Base-by-base conservation (phyloP, 2,797 vertebrate species). In the Anableps anableps region DNA sequence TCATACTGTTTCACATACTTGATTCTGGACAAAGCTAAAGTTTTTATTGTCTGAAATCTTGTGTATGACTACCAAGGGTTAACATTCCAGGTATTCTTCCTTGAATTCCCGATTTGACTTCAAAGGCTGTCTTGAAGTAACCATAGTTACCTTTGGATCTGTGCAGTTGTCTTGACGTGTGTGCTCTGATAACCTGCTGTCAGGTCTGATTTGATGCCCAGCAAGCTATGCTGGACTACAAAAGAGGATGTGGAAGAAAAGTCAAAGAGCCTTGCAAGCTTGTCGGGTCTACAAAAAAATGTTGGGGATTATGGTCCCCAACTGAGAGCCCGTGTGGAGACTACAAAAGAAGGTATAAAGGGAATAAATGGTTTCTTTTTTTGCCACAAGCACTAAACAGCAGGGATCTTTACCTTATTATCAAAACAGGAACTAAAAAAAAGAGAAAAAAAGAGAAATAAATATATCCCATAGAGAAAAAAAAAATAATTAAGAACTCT, bases 111-210 rank as follows among this genome's bases (percentile, higher is more conserved):
- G 79, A 87, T 74, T 58, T 76, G 86, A 83, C 88, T 89, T 93
- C 86, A 90, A 91, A 93, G 88, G 86, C 82, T 47, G 71, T 90
- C 83, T 88, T 86, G 0, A 21, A 43, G 96, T 96, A 93, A 86
- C 95, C 89, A 95, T 95, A 93, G 93, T 89, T 91, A 95, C 94
- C 80, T 77, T 74, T 58, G 80, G 87, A 86, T 79, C 74, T 41
- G 85, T 72, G 13, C 84, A 82, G 90, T 89, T 84, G 89, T 92
- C 83, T 85, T 82, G 78, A 79, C 58, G 78, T 78, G 86, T 78
- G 76, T 86, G 68, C 68, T 86, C 86, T 81, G 90, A 93, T 89
- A 79, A 84, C 92, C 91, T 87, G 90, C 93, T 82, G 92, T 92
- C 90, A 80, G 48, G 68, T 91, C 82, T 91, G 89, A 92, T 92